Evolutionary conservation across 2,113 vertebrate genomes (phyloP), one percentile per base, ranked within the genome.

Genomic region (Maccullochella peelii): DNA sequence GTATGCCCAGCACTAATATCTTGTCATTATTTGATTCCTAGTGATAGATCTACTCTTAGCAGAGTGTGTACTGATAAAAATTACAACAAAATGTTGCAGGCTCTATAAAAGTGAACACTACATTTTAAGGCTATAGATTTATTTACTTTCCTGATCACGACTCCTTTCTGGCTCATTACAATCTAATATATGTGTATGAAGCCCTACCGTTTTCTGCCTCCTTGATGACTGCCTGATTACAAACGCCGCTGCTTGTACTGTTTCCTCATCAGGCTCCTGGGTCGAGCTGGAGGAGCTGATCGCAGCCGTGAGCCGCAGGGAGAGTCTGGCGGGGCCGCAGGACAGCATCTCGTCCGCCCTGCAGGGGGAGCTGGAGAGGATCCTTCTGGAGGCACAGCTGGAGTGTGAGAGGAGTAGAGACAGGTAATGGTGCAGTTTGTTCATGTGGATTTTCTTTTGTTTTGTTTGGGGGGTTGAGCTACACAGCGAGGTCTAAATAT

Each of bases 331-430:
- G n/a, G 93, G 91, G 61, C 88, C 85, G 6, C 88, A 93, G 88
- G 92, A 91, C 85, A 92, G 78, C 27, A 73, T 89, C 50, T 94
- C 94, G 55, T 92, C 94, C 0, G 18, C 90, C 91, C 91, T 95
- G 87, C 94, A 95, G 92, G 94, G 94, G 90, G 95, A 95, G 91
- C 91, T 95, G 54, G 95, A 96, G 94, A 93, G 93, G 52, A 94
- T 95, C 87, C 94, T 95, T 2, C 91, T 95, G 83, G 95, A 95
- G 83, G 95, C 95, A 2, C 95, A 96, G 90, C 88, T 94, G 8
- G 95, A 95, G 89, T 92, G 94, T 49, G 95, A 95, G 86, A 94
- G 94, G 85, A 92, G 70, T 72, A 87, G 83, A 94, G 93, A 95
- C 89, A 94, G 93, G 93, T 94, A 68, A 85, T 61, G 67, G 71